Conservation (phyloP, 2,797 vertebrate genomes). For the Leptodactylus fallax region DNA sequence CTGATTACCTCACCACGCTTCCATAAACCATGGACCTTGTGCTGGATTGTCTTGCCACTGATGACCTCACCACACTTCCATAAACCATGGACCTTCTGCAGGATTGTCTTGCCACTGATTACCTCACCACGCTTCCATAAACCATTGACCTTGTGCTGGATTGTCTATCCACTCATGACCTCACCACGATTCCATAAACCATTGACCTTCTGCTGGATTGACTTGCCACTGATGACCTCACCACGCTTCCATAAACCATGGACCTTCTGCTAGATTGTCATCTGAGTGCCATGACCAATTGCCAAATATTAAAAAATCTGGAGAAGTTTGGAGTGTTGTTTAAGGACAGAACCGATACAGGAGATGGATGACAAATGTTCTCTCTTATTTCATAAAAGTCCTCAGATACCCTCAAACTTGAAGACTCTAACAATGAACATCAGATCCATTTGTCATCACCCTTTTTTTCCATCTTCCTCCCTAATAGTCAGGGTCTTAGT, state of each 20-base stretch:
- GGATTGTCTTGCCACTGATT: too few relatives aligned
- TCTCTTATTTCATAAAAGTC: neutral
- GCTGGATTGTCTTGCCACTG: too few relatives aligned
- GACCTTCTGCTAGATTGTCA: neutral
- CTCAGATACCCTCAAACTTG: conserved; percentile 9
- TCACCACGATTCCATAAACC: too few relatives aligned
- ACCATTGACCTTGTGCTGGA: too few relatives aligned
- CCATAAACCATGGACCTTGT: too few relatives aligned
- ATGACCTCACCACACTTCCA: too few relatives aligned
- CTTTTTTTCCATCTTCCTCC: neutral
- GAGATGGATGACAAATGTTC: neutral
- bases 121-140: too few relatives aligned
- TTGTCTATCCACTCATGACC: too few relatives aligned
- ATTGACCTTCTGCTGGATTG: too few relatives aligned
- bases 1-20: too few relatives aligned
- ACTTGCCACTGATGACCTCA: neutral
- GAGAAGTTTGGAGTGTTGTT: neutral
- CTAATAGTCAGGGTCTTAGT: neutral
- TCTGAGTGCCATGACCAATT: neutral
- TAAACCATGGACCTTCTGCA: too few relatives aligned
- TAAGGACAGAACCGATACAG: neutral
- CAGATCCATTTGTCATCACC: neutral
- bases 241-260: neutral
- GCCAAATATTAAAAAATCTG: neutral
- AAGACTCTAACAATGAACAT: neutral